Base-by-base conservation (phyloP, 2,797 vertebrate genomes). In the Aphelocoma californica region DNA sequence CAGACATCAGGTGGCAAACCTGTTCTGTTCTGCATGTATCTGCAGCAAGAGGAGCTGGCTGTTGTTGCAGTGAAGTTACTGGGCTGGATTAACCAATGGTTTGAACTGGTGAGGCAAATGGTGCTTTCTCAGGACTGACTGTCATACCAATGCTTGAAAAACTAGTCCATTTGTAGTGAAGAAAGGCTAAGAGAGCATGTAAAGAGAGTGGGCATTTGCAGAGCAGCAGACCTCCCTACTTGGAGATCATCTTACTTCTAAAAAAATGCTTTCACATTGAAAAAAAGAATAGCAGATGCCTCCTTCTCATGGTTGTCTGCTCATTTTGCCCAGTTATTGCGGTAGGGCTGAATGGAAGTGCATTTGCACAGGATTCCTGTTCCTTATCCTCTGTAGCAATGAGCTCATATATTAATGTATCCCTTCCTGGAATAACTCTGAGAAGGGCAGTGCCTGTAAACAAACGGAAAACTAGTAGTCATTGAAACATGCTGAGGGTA, bases 21-120 rank as follows among this genome's bases (percentile, higher is more conserved):
- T 18, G 5, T 29, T 40, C n/a, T 38, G 18, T 50, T 67, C 48
- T 57, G 42, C 25, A 1, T 0, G 1, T 19, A 5, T 10, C 38
- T 64, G 64, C 29, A 29, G n/a, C 17, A 44, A 65, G 50, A 53
- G 24, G 57, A 53, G 29, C 24, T 58, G 75, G 14, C 45, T 36
- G 29, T 4, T 31, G 5, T 21, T 72, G 47, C 40, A 54, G 26
- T 56, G 50, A 82, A 31, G 42, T 47, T 86, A 8, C 50, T n/a
- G 62, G 50, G 4, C 36, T 45, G 31, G 66, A 47, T 64, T 64
- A 53, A 50, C 32, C 28, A 61, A 1, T 29, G 10, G 42, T 42
- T 73, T 45, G 6, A 65, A 40, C 32, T 18, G 9, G 10, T 18
- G 78, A 71, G 14, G 21, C 31, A 88, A 66, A 67, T 14, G 18